These are phyloP conservation scores for Agriopis leucophaearia DNA, from an alignment of 2,888 invertebrate genomes.

Conservation along the genomic window DNA sequence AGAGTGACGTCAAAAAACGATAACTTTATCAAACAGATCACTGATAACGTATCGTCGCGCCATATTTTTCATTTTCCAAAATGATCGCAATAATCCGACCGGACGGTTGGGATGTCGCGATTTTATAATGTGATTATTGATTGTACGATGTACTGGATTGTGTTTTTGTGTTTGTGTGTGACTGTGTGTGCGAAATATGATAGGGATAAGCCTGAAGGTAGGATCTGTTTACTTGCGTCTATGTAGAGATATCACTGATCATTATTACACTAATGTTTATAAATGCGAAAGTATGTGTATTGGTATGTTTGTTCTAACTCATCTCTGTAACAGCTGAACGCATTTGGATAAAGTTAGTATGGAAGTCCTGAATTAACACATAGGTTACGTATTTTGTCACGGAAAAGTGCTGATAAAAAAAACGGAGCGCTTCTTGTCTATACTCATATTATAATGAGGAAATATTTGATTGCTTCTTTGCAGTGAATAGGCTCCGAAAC, in stretches of 20 bases:
- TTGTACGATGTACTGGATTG: slow-evolving; percentile 61
- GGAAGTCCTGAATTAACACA: no score
- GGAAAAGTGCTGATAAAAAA: no score
- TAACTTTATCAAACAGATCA: slow-evolving; percentile 63
- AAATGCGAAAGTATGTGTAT: no score
- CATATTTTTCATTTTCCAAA: slow-evolving; percentile 61
- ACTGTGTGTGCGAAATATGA: slow-evolving; percentile 57
- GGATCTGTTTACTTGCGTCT: neutral
- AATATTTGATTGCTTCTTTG: no score
- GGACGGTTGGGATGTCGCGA: slow-evolving; percentile 32
- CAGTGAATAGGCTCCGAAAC: no score
- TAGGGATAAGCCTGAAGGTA: slow-evolving; percentile 21
- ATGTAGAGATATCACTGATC: neutral
- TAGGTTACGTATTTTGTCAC: no score
- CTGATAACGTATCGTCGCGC: slow-evolving; percentile 71
- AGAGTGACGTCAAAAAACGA: slow-evolving; percentile 61
- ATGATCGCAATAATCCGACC: slow-evolving; percentile 47
- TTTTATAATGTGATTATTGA: slow-evolving; percentile 47
- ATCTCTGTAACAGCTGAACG: no score
- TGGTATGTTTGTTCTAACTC: no score
- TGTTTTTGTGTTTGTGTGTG: slow-evolving; percentile 59
- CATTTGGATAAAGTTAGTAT: no score
- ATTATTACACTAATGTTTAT: no score
- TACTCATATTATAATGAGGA: no score
- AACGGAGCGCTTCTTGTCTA: no score